phyloP scores from a whole-genome alignment of 2,888 invertebrate species.

The Prenolepis imparis region DNA sequence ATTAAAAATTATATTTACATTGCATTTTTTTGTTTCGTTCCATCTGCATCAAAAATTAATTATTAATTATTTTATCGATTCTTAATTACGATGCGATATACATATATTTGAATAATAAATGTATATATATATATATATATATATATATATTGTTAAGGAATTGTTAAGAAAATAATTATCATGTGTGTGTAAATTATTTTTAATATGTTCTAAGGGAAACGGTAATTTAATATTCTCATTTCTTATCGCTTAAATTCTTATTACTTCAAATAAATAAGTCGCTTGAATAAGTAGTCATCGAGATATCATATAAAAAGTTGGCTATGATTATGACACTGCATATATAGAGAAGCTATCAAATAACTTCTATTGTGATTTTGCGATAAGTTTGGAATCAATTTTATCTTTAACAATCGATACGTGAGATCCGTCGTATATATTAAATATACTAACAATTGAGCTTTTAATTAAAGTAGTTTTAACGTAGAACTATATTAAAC shows the following conservation, averaged over 20 bases:
- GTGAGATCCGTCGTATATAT: neutral
- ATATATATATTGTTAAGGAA: too few species aligned
- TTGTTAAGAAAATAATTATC: too few species aligned
- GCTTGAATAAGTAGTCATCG: neutral
- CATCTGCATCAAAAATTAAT: too few species aligned
- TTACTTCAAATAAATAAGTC: neutral
- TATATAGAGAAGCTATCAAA: neutral
- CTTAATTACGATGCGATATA: too few species aligned
- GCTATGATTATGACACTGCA: neutral
- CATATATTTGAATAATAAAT: too few species aligned
- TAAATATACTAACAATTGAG: neutral
- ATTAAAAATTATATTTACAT: too few species aligned
- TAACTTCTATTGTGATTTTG: neutral
- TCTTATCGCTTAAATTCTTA: neutral
- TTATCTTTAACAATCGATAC: neutral
- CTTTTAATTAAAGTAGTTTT: conserved; percentile 13
- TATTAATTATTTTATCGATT: too few species aligned
- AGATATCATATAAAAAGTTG: neutral
- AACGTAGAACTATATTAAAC: neutral
- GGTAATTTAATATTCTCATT: neutral
- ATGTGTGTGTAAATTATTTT: neutral
- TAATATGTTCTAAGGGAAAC: neutral
- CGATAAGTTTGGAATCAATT: neutral
- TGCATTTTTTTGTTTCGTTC: too few species aligned
- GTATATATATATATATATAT: too few species aligned